Evolutionary conservation across 2,888 invertebrate genomes (phyloP), one percentile per base, ranked within the genome.

Genomic region (Belgica antarctica): DNA sequence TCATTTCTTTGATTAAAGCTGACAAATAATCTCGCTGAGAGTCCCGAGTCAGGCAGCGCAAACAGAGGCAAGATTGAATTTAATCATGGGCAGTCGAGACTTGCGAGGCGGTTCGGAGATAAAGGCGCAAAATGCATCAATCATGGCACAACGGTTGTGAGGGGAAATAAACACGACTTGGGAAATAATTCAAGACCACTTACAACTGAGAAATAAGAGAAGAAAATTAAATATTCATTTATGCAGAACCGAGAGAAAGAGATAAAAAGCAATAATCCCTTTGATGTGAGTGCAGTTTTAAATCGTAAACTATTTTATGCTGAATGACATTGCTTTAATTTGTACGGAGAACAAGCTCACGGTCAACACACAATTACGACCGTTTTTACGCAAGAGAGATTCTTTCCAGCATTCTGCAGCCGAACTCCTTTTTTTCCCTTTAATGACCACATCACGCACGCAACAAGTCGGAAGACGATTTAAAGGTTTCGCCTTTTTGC

Each of bases 201-300:
- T 52, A 52, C 52, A n/a, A 4, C 52, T 2, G 41, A n/a, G n/a
- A n/a, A 52, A 52, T 52, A 22, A 52, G 22, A 31, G 7, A 5
- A 31, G 52, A 19, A 52, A 62, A 28, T 62, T 62, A 62, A 62
- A 28, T 62, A 62, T 62, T 62, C 62, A 62, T 62, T 59, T 62
- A 62, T 62, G 62, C 31, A 62, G 62, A 28, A 62, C 17, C n/a
- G n/a, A n/a, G n/a, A n/a, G n/a, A n/a, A n/a, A 62, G 52, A 52
- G 52, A 52, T 22, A 46, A 4, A 46, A 7, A 5, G 15, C 46
- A 46, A 52, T 52, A 52, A 52, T 52, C 52, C 52, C 52, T 52
- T 52, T 52, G 52, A 52, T 52, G 52, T 52, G 17, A 22, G 52
- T 52, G 52, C 52, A 52, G 52, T 52, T 52, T 52, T 17, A 52